Percentiles rank a stretch among this genome's conserved stretches.
Conservation (phyloP, 2,888 invertebrate genomes). For the Eristalinus sepulchralis region DNA sequence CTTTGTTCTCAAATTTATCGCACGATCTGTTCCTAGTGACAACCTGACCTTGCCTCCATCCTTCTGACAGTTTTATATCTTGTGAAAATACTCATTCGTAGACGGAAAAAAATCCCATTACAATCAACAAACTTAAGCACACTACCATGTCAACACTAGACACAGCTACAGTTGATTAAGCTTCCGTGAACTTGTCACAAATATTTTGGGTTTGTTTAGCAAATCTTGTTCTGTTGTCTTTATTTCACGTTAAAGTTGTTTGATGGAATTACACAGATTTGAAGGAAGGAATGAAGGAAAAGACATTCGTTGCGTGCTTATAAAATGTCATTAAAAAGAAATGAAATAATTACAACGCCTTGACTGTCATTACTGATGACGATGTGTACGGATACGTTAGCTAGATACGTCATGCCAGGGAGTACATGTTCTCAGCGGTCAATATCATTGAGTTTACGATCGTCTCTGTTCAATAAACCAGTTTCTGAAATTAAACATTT, state of each 20-base stretch:
- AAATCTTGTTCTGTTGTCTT: neutral
- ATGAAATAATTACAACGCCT: neutral
- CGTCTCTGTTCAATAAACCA: conserved; percentile 43
- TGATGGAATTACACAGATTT: neutral
- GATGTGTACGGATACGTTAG: neutral
- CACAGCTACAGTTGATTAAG: conserved; percentile 6
- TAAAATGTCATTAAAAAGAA: conserved; percentile 1
- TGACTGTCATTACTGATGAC: conserved; percentile 12
- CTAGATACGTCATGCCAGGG: conserved; percentile 1
- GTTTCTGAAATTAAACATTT: conserved; percentile 18
- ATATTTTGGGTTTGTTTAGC: neutral
- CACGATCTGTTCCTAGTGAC: conserved; percentile 2
- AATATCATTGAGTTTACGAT: conserved; percentile 46
- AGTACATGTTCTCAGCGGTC: conserved; percentile 32
- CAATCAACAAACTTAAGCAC: neutral
- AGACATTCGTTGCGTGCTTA: neutral
- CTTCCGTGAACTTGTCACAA: conserved; percentile 28
- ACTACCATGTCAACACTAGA: conserved; percentile 3
- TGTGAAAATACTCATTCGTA: conserved; percentile 7
- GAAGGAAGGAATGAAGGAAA: neutral
- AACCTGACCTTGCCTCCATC: conserved; percentile 28
- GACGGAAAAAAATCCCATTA: conserved; percentile 3
- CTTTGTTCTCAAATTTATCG: conserved; percentile 5
- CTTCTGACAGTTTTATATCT: conserved; percentile 5
- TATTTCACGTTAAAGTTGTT: neutral